Percentiles rank a stretch among this genome's conserved stretches.
Evolutionary conservation across 2,888 invertebrate species (phyloP).

Genomic region (Hydraecia micacea): DNA sequence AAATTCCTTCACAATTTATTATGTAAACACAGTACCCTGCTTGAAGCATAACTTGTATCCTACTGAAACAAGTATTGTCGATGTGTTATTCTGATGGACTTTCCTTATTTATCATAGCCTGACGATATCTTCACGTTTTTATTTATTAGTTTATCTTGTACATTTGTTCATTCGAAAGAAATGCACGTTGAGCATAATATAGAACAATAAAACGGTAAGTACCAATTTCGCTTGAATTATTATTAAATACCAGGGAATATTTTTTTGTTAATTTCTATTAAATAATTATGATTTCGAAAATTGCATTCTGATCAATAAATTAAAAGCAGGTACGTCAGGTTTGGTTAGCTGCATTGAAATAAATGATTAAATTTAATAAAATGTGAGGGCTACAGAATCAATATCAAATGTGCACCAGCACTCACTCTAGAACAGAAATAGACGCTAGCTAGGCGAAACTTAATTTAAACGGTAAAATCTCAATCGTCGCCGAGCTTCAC

Average conservation of each 20-base stretch:
- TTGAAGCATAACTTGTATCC: conserved; percentile 64
- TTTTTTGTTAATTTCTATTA: background rate
- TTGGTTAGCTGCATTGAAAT: background rate
- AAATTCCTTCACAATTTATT: conserved; percentile 37
- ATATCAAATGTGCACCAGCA: conserved; percentile 7
- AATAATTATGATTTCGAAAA: background rate
- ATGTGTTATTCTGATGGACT: conserved; percentile 28
- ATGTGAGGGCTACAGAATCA: background rate
- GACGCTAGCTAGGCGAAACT: conserved; percentile 9
- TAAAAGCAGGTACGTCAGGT: conserved; percentile 1
- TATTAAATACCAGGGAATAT: background rate
- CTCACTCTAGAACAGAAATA: conserved; percentile 27
- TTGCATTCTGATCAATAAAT: background rate
- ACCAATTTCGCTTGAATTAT: background rate
- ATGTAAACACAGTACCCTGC: conserved; percentile 68
- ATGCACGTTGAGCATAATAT: background rate
- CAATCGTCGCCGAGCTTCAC: conserved; percentile 4
- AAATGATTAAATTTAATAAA: background rate
- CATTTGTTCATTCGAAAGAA: background rate
- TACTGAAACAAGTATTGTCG: conserved; percentile 64
- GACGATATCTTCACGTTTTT: background rate
- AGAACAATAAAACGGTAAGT: background rate
- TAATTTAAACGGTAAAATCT: conserved; percentile 11
- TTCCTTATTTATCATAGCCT: conserved; percentile 16
- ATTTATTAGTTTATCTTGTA: background rate